A percentile compares a stretch with the other conserved stretches of the same genome.
These are phyloP conservation scores for Siniperca knerii DNA, from an alignment of 2,113 vertebrate genomes.

Conservation along the genomic window DNA sequence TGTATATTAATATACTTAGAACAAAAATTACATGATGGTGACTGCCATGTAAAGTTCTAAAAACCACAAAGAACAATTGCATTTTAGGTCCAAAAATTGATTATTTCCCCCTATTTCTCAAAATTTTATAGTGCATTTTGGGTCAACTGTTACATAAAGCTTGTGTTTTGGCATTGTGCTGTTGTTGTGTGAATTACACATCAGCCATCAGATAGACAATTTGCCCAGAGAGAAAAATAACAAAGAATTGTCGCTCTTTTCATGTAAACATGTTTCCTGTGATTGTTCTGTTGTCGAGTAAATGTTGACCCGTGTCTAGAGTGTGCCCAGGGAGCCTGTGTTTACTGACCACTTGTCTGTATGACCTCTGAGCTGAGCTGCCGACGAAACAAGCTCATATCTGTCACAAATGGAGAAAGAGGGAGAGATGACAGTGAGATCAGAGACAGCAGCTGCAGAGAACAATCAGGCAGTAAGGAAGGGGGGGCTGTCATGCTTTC, in stretches of 20 bases:
- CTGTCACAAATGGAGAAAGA: constrained; percentile 16
- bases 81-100: not conserved
- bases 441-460: constrained; percentile 11
- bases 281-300: constrained; percentile 16
- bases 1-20: not conserved
- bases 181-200: not conserved
- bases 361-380: constrained; percentile 20
- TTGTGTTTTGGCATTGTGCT: not conserved
- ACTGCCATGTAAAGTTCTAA: not conserved
- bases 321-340: not conserved
- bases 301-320: not conserved
- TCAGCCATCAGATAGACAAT: not conserved
- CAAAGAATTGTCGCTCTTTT: not conserved
- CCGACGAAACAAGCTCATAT: constrained; percentile 10
- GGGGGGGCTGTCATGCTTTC: constrained; percentile 4
- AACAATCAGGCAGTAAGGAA: not conserved
- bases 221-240: constrained; percentile 6
- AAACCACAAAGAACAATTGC: not conserved
- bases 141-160: not conserved
- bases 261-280: not conserved
- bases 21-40: not conserved
- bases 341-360: constrained; percentile 35
- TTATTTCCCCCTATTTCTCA: not conserved
- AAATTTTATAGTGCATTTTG: not conserved
- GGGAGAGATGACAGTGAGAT: constrained; percentile 14